phyloP scores from a whole-genome alignment of 2,113 vertebrate species.

The Tragelaphus strepsiceros region DNA sequence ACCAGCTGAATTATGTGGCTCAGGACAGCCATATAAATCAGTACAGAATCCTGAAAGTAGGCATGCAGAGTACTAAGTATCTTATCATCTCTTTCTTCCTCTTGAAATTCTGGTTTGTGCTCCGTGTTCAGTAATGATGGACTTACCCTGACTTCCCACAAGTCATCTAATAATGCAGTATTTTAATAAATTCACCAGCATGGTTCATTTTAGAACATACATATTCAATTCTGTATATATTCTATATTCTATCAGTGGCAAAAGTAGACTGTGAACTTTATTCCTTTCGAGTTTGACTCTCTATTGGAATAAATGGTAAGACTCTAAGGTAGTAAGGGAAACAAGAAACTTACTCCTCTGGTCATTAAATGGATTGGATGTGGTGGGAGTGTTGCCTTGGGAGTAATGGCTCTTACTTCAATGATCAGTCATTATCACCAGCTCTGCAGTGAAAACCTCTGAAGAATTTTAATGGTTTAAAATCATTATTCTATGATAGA shows the following conservation, averaged over 20 bases:
- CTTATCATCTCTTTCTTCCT: background rate
- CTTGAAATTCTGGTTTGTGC: constrained; percentile 3
- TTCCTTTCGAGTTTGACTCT: background rate
- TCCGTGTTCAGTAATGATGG: background rate
- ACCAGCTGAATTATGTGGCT: background rate
- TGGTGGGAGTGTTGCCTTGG: background rate
- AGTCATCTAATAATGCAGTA: background rate
- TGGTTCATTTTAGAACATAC: background rate
- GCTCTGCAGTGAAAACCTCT: background rate
- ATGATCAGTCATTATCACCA: background rate
- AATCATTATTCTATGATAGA: background rate
- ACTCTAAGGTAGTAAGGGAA: background rate
- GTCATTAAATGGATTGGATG: background rate
- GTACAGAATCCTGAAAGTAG: background rate
- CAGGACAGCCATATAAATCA: background rate
- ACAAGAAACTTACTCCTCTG: background rate
- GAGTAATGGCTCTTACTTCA: background rate
- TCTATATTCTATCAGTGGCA: background rate
- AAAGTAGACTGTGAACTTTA: background rate
- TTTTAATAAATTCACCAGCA: background rate
- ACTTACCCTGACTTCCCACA: background rate
- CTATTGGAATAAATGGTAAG: background rate
- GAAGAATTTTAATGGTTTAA: constrained; percentile 3
- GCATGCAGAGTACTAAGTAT: background rate
- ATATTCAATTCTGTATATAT: background rate